Evolutionary conservation across 2,113 vertebrate genomes (phyloP), one percentile per base, ranked within the genome.

Genomic region (Hystrix brachyura): DNA sequence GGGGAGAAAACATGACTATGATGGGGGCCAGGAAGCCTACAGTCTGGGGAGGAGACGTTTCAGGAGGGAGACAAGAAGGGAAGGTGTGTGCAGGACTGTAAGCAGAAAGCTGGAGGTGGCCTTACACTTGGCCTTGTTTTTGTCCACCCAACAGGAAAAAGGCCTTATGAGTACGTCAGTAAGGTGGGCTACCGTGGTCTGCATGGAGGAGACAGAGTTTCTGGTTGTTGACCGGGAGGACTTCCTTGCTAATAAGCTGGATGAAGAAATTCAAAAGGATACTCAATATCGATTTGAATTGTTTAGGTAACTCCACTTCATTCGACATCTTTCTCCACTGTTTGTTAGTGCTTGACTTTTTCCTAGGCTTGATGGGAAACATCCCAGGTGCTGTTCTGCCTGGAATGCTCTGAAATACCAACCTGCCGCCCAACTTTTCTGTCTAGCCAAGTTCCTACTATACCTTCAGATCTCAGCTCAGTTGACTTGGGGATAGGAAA

Each of bases 151-250:
- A 92, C 94, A 98, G 98, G 98, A 99, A 91, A 95, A 98, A 93
- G 97, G 95, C 48, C 90, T 98, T 23, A 94, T 99, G 69, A 98
- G 85, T 74, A 62, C 92, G 43, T 53, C 84, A 32, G n/a, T 65
- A 67, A 97, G 95, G 96, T 94, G 93, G 34, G 43, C 98, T 93
- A 98, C 98, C 0, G 90, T 98, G 67, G 95, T 98, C 91, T 99
- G 97, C 74, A 94, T 98, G 98, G 98, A 99, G 43, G 98, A 98
- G 53, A 97, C 98, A 0, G 98, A 99, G 88, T 85, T 98, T 4
- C 97, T 98, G 85, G 98, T 98, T 82, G 97, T 99, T 8, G 98
- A 98, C 97, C 94, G 96, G 94, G 97, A 98, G 25, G 97, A 99
- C 38, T 98, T 98, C 91, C 93, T 98, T 91, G 93, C 59, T 72